Evolutionary conservation across 2,113 vertebrate genomes (phyloP), one percentile per base, ranked within the genome.

Genomic region (Oxygymnocypris stewartii): DNA sequence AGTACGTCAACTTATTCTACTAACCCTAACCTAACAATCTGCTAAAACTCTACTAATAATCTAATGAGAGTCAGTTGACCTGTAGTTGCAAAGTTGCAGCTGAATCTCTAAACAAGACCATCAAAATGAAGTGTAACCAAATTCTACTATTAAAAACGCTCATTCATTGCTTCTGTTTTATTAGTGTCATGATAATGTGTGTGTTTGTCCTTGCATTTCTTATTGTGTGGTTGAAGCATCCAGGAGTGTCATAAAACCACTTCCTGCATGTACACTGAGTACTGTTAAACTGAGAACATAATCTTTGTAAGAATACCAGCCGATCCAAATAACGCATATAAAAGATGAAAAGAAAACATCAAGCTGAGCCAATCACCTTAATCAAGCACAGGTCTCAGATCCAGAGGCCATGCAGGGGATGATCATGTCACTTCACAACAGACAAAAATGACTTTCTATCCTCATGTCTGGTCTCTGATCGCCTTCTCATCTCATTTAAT

Each of bases 401-500:
- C 25, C 57, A 63, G 42, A 44, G 44, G 23, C 57, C 16, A 54
- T 28, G 65, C 44, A 31, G 16, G 28, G 23, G 49, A 79, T 59
- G 44, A 74, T 31, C 84, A 63, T 49, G 79, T 54, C 79, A 73
- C 20, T 14, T 88, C 57, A 79, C 57, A 44, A 0, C 63, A 82
- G 40, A 23, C 63, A 79, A 63, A 65, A 67, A 65, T 67, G 73
- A 78, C 25, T 37, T 44, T 77, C 47, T 59, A 20, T 82, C 11
- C 47, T 42, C 25, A 16, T 59, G 40, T 69, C 79, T 78, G 47
- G 28, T 20, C 54, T 51, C 49, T 80, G 28, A 44, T 75, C 35
- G 8, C 59, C 84, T 85, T 69, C 73, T 65, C 78, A 74, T 91
- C 89, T 87, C 84, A 77, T 93, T 88, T 92, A 90, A 89, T 94